A percentile compares a stretch with the other conserved stretches of the same genome.
Conservation (phyloP, 2,113 vertebrate genomes). For the Chrysemys picta region DNA sequence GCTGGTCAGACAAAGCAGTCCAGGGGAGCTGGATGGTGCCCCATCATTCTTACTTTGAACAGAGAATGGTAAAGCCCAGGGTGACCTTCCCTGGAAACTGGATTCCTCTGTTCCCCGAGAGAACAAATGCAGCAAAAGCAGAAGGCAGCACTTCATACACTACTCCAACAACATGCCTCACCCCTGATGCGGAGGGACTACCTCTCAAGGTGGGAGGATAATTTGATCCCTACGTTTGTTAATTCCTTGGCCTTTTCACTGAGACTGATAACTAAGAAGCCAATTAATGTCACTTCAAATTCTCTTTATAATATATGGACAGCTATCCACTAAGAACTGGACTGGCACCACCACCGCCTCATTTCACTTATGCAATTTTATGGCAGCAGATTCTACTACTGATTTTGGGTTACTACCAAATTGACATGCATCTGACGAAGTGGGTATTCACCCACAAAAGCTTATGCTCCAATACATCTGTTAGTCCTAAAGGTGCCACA, state of each 20-base stretch:
- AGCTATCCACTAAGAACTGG: not conserved
- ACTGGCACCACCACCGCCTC: not conserved
- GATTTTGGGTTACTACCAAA: not conserved
- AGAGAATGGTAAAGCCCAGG: not conserved
- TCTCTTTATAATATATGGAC: not conserved
- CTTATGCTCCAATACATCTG: no score
- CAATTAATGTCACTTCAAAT: not conserved
- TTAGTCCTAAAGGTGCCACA: no score
- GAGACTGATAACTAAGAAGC: not conserved
- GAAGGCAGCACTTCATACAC: not conserved
- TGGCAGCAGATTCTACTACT: no score
- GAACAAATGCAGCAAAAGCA: not conserved
- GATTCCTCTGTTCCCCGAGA: not conserved
- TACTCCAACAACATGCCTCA: not conserved
- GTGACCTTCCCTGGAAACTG: not conserved
- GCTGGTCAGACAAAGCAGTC: not conserved
- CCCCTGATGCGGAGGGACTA: not conserved
- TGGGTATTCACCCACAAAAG: no score
- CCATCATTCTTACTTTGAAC: not conserved
- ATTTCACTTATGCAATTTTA: not conserved
- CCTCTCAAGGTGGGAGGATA: not conserved
- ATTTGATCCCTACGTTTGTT: not conserved
- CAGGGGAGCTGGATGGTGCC: not conserved
- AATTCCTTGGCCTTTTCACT: not conserved
- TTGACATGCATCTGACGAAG: no score